phyloP scores from a whole-genome alignment of 2,797 vertebrate genomes.

The Tauraco hartlaubi region DNA sequence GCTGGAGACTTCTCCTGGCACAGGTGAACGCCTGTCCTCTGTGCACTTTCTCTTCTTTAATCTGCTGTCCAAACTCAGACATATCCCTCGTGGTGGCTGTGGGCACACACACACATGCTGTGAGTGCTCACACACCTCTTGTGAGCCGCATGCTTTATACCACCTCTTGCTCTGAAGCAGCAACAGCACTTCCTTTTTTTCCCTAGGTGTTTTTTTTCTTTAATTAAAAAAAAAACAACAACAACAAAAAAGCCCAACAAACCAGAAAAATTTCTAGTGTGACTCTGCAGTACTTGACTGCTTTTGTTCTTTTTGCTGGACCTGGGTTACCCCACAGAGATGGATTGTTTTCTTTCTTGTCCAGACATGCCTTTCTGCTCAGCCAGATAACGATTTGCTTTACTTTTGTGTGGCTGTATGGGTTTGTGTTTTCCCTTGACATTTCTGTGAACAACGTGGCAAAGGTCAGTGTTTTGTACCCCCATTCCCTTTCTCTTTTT shows the following conservation, averaged over 20 bases:
- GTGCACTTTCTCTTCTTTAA: neutral
- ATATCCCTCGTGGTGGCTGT: neutral
- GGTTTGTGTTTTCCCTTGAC: constrained; percentile 21
- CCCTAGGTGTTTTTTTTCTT: neutral
- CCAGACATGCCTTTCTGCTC: neutral
- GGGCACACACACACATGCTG: rapidly evolving
- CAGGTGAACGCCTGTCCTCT: neutral
- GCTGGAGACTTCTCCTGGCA: neutral
- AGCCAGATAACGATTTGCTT: constrained; percentile 8
- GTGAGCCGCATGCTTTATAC: neutral
- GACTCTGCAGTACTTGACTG: neutral
- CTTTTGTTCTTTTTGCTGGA: neutral
- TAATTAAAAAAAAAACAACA: neutral
- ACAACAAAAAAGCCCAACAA: neutral
- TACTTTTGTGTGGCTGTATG: neutral
- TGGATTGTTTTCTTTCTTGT: neutral
- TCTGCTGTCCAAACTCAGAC: neutral
- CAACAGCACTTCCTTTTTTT: neutral
- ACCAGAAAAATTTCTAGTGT: neutral
- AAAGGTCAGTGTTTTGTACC: neutral
- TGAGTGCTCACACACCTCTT: neutral
- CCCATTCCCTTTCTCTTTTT: neutral
- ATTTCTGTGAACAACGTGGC: neutral
- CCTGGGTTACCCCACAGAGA: neutral
- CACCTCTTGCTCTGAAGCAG: neutral